Evolutionary conservation across 1,140 invertebrate genomes (phyloP), one percentile per base, ranked within the genome.

Genomic region (Lepidotrigona ventralis): DNA sequence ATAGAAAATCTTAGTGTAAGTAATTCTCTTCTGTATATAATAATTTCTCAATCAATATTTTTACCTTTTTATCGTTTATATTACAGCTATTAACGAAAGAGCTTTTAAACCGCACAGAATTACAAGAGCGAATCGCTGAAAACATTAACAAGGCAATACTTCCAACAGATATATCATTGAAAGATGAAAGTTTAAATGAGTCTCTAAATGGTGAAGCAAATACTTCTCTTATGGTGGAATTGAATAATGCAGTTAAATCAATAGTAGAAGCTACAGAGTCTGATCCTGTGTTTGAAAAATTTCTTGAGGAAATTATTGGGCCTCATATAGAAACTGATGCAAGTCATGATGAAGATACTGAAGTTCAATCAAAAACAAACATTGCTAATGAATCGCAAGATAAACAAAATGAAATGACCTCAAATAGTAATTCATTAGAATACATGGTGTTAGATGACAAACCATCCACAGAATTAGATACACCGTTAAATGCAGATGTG

Each of bases 51-150:
- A 33, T 54, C 33, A 23, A 82, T 33, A 82, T 33, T 23, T 46
- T n/a, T 15, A 71, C 75, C 23, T 15, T 66, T 17, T 77, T 72
- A 58, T 23, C 70, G 17, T 11, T 23, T 19, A 21, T 54, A 75
- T 63, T 64, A 23, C 9, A 94, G 93, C 88, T 94, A 66, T 72
- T 94, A 46, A 92, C 91, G 14, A 93, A 92, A 88, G 91, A 93
- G 81, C 81, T 95, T 0, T 85, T 95, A 26, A 91, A 92, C 83
- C 92, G 93, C 72, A 93, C 88, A 23, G 94, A 95, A 79, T 78
- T 95, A n/a, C 94, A 95, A 86, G 92, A 95, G 85, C 89, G 90
- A 76, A 93, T 95, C 68, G 94, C 94, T 23, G 93, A 95, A 79
- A 94, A 94, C 85, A 95, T 95, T 33, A 95, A 95, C 72, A 94